A percentile compares a stretch with the other conserved stretches of the same genome.
These are phyloP conservation scores for Embiotoca jacksoni DNA, from an alignment of 2,113 vertebrate species.

Conservation along the genomic window DNA sequence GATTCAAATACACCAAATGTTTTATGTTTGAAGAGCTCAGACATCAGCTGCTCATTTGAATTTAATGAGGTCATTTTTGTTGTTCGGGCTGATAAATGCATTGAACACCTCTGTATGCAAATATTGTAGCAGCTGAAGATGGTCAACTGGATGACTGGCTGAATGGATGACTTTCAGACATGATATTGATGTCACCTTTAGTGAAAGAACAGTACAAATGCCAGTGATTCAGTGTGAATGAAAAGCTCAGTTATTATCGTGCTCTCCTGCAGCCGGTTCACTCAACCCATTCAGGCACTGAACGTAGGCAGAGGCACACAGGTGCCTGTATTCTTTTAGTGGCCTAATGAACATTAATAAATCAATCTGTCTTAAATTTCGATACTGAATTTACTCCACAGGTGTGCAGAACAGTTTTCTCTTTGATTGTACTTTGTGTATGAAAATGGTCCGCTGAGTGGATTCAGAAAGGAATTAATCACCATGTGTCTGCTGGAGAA, in stretches of 20 bases:
- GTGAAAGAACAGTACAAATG: background rate
- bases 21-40: too few species aligned
- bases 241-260: background rate
- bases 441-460: conserved; percentile 20
- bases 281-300: conserved; percentile 1
- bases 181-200: too few species aligned
- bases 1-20: too few species aligned
- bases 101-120: too few species aligned
- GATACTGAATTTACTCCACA: background rate
- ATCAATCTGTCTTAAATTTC: background rate
- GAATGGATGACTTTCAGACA: too few species aligned
- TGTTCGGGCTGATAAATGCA: too few species aligned
- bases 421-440: conserved; percentile 16
- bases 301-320: background rate
- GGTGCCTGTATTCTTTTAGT: background rate
- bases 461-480: conserved; percentile 41
- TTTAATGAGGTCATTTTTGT: too few species aligned
- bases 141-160: too few species aligned
- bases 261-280: background rate
- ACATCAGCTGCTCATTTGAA: too few species aligned
- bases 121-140: too few species aligned
- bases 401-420: background rate
- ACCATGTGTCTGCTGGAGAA: conserved; percentile 58
- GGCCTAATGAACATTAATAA: conserved; percentile 15
- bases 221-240: background rate